These are phyloP conservation scores for Trissolcus basalis DNA, from an alignment of 1,140 invertebrate species.

Conservation along the genomic window DNA sequence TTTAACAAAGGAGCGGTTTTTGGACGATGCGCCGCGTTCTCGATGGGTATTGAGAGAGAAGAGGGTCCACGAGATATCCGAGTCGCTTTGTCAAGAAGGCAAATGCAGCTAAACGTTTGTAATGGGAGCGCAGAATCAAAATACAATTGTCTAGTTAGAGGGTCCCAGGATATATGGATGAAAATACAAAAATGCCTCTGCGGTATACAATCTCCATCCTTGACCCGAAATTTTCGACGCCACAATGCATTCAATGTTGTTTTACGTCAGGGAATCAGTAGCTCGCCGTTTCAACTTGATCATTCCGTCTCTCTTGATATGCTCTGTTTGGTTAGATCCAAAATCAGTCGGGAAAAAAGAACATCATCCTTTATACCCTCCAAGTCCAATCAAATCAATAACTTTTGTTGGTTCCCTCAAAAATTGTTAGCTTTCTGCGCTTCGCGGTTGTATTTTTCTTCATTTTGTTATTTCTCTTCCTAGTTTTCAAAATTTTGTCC, in stretches of 20 bases:
- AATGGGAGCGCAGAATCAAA: conserved; percentile 71
- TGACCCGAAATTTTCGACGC: conserved; percentile 18
- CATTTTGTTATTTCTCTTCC: no score
- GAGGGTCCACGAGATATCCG: conserved; percentile 59
- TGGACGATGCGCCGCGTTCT: conserved; percentile 26
- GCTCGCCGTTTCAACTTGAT: conserved; percentile 13
- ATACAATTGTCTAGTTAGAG: conserved; percentile 66
- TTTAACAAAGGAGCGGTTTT: conserved; percentile 43
- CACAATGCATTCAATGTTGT: conserved; percentile 44
- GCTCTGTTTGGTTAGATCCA: conserved; percentile 12
- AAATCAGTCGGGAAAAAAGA: conserved; percentile 1
- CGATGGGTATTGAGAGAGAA: conserved; percentile 23
- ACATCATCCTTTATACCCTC: conserved; percentile 1
- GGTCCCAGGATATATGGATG: conserved; percentile 10
- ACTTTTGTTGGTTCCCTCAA: no score
- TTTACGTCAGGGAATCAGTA: conserved; percentile 47
- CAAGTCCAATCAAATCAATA: conserved; percentile 6
- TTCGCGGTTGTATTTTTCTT: no score
- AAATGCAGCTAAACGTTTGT: conserved; percentile 72
- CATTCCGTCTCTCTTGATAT: conserved; percentile 17
- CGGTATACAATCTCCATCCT: conserved; percentile 4
- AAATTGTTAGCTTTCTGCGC: no score
- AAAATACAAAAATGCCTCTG: conserved; percentile 34
- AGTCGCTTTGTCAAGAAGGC: conserved; percentile 76
- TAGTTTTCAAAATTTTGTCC: no score